Base-by-base conservation (phyloP, 2,113 vertebrate species). In the Gasterosteus nipponicus region DNA sequence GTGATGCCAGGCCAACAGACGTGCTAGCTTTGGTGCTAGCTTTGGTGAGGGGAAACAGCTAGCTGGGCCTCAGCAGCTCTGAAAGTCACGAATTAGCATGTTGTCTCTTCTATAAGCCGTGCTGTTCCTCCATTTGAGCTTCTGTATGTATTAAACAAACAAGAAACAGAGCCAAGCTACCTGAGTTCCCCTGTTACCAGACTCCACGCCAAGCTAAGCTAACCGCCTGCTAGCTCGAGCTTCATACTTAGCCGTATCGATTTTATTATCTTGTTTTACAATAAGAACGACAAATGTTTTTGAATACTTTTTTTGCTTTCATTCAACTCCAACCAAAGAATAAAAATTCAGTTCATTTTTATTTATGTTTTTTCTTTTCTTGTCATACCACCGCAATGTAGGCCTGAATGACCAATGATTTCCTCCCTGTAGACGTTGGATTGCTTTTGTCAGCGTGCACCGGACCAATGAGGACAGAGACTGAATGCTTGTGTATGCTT, bases 391-490 rank as follows among this genome's bases (percentile, higher is more conserved):
- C 53, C 10, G 26, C 19, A 10, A 53, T 53, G 19, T 9, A 3
- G 7, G n/a, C 51, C 57, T 64, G 62, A 73, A 66, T 35, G 29
- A 72, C 18, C 18, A 31, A 22, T 49, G 44, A 59, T 58, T 56
- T 64, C 33, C 64, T 29, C 16, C 22, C 56, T 59, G 38, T 16
- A 65, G 38, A 26, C 65, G 69, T 56, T 63, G 49, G 14, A 79
- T 49, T 26, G 71, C 54, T 53, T 8, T 38, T 69, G n/a, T 19
- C 19, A 54, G 67, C 49, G n/a, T 33, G 54, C 61, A 51, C n/a
- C 42, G 68, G 65, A 79, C 77, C 51, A 62, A 59, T 59, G n/a
- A 73, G 70, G 69, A 42, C 69, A 64, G 68, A 46, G 60, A 18
- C 47, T 49, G 69, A 66, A 14, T 42, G 2, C 59, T 58, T 75